Percentiles rank a stretch among this genome's conserved stretches.
phyloP scores from a whole-genome alignment of 2,113 vertebrate genomes.

The Protobothrops flavoviridis region DNA sequence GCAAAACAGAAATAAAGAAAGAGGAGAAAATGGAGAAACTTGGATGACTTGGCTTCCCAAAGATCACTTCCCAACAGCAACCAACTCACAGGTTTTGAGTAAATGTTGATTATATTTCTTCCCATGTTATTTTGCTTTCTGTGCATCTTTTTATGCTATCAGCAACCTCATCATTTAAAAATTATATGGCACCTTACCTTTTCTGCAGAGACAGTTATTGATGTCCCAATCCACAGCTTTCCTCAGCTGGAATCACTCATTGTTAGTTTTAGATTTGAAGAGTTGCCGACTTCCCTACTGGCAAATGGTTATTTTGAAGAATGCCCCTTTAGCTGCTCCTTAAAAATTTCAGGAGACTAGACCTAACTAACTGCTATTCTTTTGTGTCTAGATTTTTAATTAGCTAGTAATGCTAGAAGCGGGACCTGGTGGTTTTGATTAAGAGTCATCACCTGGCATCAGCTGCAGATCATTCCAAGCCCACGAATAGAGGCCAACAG shows the following conservation, averaged over 20 bases:
- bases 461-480: neutral
- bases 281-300: neutral
- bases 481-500: too few relatives aligned
- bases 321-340: neutral
- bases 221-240: neutral
- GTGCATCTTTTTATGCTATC: neutral
- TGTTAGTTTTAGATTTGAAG: slow-evolving; percentile 3
- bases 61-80: neutral
- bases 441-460: slow-evolving; percentile 4
- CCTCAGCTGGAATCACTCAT: neutral
- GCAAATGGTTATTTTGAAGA: slow-evolving; percentile 20
- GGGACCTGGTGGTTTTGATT: neutral
- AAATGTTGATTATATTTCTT: neutral
- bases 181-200: neutral
- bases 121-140: neutral
- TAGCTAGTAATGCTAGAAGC: slow-evolving; percentile 14
- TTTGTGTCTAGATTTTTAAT: slow-evolving; percentile 2
- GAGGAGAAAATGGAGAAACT: neutral
- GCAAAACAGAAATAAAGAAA: neutral
- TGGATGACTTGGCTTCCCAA: neutral
- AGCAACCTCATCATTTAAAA: neutral
- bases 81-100: neutral
- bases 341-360: neutral
- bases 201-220: neutral
- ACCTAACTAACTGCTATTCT: neutral